Base-by-base conservation (phyloP, 1,140 invertebrate species). In the Sinella curviseta region DNA sequence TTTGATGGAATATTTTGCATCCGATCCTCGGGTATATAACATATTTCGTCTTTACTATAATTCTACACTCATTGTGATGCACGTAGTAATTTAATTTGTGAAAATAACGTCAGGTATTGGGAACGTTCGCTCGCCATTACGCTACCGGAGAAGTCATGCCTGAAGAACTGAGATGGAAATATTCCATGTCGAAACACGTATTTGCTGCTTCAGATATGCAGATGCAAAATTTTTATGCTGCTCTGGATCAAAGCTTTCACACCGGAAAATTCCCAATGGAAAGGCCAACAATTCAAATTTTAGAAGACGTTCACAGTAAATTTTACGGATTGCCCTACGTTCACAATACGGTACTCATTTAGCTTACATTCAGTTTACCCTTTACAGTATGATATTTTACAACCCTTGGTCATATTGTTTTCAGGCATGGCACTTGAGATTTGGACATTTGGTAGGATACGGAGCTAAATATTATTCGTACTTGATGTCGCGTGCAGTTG, bases 401-500 rank as follows among this genome's bases (percentile, higher is more conserved):
- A 74, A 80, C n/a, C n/a, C n/a, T n/a, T n/a, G 76, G 83, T 77
- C 35, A 73, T 81, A 79, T 77, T 81, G 36, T 83, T 86, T 87
- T 30, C 84, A 93, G 91, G 96, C 97, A 16, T 99, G 96, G 95
- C 97, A 99, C 86, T 90, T 97, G 79, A 89, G 97, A 73, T 99
- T 99, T 89, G 94, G 95, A 78, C 98, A 99, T 88, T 88, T 99
- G 35, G 94, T 99, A 4, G 96, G 97, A 1, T 99, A 99, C 87
- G 98, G 97, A 35, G 97, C 96, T 0, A 98, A 98, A 87, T 99
- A 99, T 88, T 99, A 99, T 87, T 94, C 97, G 0, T 99, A 99
- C 88, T 88, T 99, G 70, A 93, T 99, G 84, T 98, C 97, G 0
- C 90, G 95, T 83, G 94, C 97, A 28, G 91, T 98, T 54, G 97